Conservation (phyloP, 2,888 invertebrate species). For the Pristionchus maxplancki region DNA sequence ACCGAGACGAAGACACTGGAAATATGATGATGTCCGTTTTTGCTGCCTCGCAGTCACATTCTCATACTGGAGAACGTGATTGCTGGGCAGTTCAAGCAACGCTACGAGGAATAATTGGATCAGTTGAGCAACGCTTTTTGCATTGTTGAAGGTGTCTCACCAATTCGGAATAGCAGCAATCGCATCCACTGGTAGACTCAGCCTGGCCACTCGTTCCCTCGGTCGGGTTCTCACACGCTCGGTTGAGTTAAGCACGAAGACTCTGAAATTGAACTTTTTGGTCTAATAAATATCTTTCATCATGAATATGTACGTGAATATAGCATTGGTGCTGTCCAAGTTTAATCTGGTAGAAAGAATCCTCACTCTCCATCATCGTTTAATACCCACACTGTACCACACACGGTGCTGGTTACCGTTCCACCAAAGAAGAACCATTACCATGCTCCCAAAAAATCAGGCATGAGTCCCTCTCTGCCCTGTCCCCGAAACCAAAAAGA, state of each 20-base stretch:
- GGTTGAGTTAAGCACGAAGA: slow-evolving; percentile 70
- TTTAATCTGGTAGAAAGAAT: too few species aligned
- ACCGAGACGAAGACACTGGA: slow-evolving; percentile 52
- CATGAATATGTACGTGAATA: neutral
- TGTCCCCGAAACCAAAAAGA: too few species aligned
- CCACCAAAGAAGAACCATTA: too few species aligned
- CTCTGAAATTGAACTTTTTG: slow-evolving; percentile 59
- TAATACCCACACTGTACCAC: slow-evolving; percentile 74
- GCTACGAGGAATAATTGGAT: too few species aligned
- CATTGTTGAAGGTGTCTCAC: too few species aligned
- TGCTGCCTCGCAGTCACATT: neutral
- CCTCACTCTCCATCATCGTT: neutral
- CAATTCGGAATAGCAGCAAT: slow-evolving; percentile 54
- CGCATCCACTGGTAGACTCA: slow-evolving; percentile 54
- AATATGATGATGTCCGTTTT: neutral
- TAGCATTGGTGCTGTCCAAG: too few species aligned
- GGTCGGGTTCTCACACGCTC: slow-evolving; percentile 68
- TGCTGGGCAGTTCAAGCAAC: too few species aligned
- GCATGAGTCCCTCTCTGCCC: too few species aligned
- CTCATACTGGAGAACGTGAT: too few species aligned
- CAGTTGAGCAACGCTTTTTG: too few species aligned
- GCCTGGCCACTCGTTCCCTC: slow-evolving; percentile 64
- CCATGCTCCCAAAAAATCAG: too few species aligned
- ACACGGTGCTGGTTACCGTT: slow-evolving; percentile 69
- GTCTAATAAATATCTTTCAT: too few species aligned